Evolutionary conservation across 92 coral and sea anemone species (phyloP).

Genomic region (Zoanthus gigantus): DNA sequence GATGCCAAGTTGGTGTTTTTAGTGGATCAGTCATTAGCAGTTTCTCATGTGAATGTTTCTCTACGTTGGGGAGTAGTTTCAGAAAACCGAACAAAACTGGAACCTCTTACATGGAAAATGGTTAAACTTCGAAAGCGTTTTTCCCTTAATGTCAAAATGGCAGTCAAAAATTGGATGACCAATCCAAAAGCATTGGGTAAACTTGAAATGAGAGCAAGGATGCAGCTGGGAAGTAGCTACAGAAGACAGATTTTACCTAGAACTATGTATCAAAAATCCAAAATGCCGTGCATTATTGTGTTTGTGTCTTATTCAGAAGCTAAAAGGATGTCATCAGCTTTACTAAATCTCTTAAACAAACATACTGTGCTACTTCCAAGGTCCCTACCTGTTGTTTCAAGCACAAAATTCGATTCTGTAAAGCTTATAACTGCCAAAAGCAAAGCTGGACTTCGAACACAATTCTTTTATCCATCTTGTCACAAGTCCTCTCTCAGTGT

Average conservation of each 20-base stretch:
- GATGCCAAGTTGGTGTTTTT: constrained; percentile 3
- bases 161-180: neutral
- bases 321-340: neutral
- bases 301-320: neutral
- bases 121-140: neutral
- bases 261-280: neutral
- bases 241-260: neutral
- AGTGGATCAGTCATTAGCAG: neutral
- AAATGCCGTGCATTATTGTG: constrained; percentile 14
- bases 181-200: neutral
- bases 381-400: neutral
- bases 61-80: neutral
- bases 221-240: neutral
- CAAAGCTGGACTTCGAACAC: constrained; percentile 9
- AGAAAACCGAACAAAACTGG: neutral
- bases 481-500: neutral
- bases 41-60: neutral
- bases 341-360: constrained; percentile 7
- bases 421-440: neutral
- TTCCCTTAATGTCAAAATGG: neutral
- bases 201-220: neutral
- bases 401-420: neutral
- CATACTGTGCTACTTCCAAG: neutral
- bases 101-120: constrained; percentile 24
- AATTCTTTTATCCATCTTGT: neutral